Conservation (phyloP, 2,888 invertebrate species). For the Lithophane ornitopus region DNA sequence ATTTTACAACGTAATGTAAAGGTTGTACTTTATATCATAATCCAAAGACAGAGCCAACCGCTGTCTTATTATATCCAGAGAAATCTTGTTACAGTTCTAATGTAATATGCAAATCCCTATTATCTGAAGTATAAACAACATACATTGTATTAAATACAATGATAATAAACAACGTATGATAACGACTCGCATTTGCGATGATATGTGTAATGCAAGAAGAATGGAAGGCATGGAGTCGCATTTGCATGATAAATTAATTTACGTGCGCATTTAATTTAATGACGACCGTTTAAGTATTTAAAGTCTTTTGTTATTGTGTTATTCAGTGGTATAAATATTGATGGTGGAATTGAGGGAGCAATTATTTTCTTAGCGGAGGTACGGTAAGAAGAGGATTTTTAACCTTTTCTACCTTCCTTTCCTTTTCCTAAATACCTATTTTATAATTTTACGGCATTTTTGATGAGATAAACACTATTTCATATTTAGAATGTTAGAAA, state of each 20-base stretch:
- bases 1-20: too few species aligned
- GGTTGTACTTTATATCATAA: background rate
- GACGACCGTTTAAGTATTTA: constrained; percentile 18
- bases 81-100: constrained; percentile 57
- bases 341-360: background rate
- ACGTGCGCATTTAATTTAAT: constrained; percentile 18
- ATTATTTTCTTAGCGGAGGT: background rate
- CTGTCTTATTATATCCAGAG: constrained; percentile 29
- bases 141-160: constrained; percentile 58
- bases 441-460: background rate
- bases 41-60: background rate
- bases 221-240: constrained; percentile 32
- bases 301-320: constrained; percentile 6
- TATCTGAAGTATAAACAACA: constrained; percentile 53
- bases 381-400: background rate
- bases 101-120: constrained; percentile 61
- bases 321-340: constrained; percentile 11
- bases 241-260: constrained; percentile 47
- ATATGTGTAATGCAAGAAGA: constrained; percentile 56
- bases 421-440: background rate
- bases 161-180: constrained; percentile 59
- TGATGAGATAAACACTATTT: background rate
- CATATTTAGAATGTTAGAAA: background rate
- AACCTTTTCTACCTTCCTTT: too few species aligned
- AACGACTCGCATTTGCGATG: constrained; percentile 40